A percentile compares a stretch with the other conserved stretches of the same genome.
Evolutionary conservation across 2,113 vertebrate species (phyloP).

Genomic region (Lathamus discolor): DNA sequence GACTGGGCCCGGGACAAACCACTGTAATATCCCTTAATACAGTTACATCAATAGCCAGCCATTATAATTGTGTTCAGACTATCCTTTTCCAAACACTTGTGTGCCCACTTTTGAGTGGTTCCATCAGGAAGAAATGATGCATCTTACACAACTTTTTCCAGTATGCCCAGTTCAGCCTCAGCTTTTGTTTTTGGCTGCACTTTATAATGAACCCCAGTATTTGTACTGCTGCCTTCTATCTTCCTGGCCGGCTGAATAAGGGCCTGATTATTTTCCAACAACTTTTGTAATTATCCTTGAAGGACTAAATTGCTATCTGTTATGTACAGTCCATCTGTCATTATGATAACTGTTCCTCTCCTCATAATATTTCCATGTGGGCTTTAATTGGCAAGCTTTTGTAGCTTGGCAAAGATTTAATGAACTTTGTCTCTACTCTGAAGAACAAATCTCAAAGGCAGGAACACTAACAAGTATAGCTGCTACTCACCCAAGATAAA

Average conservation of each 20-base stretch:
- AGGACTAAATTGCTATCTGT: constrained; percentile 64
- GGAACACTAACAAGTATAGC: not conserved
- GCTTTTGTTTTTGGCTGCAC: not conserved
- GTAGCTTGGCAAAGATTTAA: not conserved
- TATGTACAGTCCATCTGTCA: constrained; percentile 68
- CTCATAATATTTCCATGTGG: constrained; percentile 52
- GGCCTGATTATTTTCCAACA: constrained; percentile 70
- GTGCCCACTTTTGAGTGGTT: not conserved
- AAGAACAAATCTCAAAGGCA: constrained; percentile 34
- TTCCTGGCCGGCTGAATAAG: constrained; percentile 45
- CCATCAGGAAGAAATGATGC: not conserved
- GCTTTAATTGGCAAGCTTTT: constrained; percentile 55
- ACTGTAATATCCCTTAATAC: not conserved
- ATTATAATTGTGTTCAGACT: not conserved
- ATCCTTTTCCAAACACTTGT: not conserved
- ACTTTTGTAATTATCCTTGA: constrained; percentile 73
- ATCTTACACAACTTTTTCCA: not conserved
- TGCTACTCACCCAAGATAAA: not conserved
- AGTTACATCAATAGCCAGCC: not conserved
- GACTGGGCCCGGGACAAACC: not conserved
- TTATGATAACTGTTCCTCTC: constrained; percentile 62
- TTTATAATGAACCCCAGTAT: constrained; percentile 8
- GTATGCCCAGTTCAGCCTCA: not conserved
- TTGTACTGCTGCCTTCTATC: constrained; percentile 53
- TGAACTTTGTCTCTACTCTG: not conserved